phyloP scores from a whole-genome alignment of 2,113 vertebrate genomes.

The Ranitomeya variabilis region DNA sequence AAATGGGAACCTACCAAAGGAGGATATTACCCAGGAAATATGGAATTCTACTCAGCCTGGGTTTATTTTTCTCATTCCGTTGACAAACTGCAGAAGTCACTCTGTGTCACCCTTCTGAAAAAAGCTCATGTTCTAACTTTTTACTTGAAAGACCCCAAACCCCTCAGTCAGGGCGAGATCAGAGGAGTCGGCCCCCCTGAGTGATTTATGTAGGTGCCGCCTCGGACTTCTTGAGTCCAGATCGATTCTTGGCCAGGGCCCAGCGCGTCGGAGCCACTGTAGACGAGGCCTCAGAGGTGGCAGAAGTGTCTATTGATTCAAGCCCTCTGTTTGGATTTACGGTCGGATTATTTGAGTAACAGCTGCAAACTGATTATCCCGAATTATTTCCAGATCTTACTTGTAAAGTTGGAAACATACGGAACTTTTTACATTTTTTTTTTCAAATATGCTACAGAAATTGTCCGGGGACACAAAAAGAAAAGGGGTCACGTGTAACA shows the following conservation, averaged over 20 bases:
- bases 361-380: slow-evolving; percentile 15
- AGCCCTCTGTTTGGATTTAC: slow-evolving; percentile 35
- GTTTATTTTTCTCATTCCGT: background rate
- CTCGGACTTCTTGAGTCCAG: background rate
- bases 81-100: background rate
- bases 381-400: slow-evolving; percentile 37
- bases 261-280: slow-evolving; percentile 10
- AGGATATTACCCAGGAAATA: background rate
- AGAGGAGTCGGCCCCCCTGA: background rate
- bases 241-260: background rate
- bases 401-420: background rate
- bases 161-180: background rate
- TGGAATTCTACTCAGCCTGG: background rate
- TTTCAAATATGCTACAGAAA: background rate
- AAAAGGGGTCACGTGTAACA: no score
- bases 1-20: background rate
- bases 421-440: background rate
- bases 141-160: background rate
- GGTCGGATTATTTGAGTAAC: slow-evolving; percentile 33
- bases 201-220: background rate
- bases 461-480: background rate
- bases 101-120: background rate
- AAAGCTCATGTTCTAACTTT: background rate
- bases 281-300: background rate
- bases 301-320: slow-evolving; percentile 38